A percentile compares a stretch with the other conserved stretches of the same genome.
Evolutionary conservation across 2,113 vertebrate species (phyloP).

Genomic region (Corvus moneduloides): DNA sequence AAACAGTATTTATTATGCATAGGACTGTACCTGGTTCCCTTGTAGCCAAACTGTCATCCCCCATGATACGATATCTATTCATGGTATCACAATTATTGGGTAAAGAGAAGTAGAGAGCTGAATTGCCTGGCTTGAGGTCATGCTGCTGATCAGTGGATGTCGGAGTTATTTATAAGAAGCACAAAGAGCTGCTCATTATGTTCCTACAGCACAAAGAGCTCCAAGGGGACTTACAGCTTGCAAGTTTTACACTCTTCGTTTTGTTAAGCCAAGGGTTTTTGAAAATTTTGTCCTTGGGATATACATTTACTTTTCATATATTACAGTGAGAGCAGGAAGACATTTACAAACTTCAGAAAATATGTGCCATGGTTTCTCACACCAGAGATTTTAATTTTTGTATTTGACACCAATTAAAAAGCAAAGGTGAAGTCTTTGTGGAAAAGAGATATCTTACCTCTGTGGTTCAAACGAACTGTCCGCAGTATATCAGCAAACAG

Average conservation of each 20-base stretch:
- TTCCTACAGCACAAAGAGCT: background rate
- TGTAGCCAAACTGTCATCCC: background rate
- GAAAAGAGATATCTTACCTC: background rate
- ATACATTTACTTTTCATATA: background rate
- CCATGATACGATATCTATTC: background rate
- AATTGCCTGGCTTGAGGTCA: slow-evolving; percentile 24
- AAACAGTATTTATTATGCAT: background rate
- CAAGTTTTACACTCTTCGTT: background rate
- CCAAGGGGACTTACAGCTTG: background rate
- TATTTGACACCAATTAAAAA: background rate
- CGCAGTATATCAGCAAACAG: background rate
- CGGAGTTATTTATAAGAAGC: slow-evolving; percentile 12
- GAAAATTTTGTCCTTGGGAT: slow-evolving; percentile 27
- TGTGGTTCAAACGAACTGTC: background rate
- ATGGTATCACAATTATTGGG: background rate
- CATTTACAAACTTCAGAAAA: slow-evolving; percentile 15
- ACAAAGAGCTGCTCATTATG: slow-evolving; percentile 2
- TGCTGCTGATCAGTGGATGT: background rate
- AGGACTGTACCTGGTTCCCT: background rate
- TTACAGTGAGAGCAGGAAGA: background rate
- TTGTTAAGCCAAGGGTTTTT: background rate
- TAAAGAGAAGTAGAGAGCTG: background rate
- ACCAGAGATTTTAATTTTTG: background rate
- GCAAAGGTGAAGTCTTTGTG: background rate
- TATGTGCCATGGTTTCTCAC: background rate